Base-by-base conservation (phyloP, 2,113 vertebrate species). In the Oryzias celebensis region DNA sequence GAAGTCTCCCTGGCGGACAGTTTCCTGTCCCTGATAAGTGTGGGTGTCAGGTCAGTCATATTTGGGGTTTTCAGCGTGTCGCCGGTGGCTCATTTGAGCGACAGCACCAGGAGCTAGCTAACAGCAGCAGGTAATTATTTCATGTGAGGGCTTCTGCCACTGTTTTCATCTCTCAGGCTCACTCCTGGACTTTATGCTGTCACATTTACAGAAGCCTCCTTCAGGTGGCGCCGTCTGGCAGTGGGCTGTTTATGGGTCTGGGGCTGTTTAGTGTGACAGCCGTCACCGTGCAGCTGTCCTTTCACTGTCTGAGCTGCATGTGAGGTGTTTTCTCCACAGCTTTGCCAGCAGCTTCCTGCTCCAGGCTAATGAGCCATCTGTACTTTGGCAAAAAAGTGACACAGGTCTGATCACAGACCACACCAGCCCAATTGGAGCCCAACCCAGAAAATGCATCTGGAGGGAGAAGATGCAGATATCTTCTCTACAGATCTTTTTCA, bases 281-380 rank as follows among this genome's bases (percentile, higher is more conserved):
- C 45, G 51, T 75, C 48, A 31, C 53, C 4, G 2, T 14, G 0
- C 52, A 44, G 71, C 61, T 47, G 36, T 66, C 71, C 36, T 66
- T 53, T 75, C 68, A 69, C 59, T 58, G 57, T 5, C 61, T 4
- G 55, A 64, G 49, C 59, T 48, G 18, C 28, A 23, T 70, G 52
- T 68, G 68, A 72, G 71, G 58, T 70, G 54, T n/a, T 43, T 17
- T 22, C 20, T 47, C 42, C 36, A 4, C 26, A 4, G 20, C 22
- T 15, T 46, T 36, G 65, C 66, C 62, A 48, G 66, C 28, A 42
- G 67, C 74, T 72, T 60, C 2, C 66, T 6, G 57, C 77, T 75
- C 51, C 58, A 16, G 58, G 14, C 61, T 84, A 81, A 78, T 81
- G 68, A 81, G 78, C 74, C 78, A 81, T 81, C 68, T 84, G 71